Evolutionary conservation across 2,888 invertebrate species (phyloP), one percentile per base, ranked within the genome.

Genomic region (Microctonus brassicae): DNA sequence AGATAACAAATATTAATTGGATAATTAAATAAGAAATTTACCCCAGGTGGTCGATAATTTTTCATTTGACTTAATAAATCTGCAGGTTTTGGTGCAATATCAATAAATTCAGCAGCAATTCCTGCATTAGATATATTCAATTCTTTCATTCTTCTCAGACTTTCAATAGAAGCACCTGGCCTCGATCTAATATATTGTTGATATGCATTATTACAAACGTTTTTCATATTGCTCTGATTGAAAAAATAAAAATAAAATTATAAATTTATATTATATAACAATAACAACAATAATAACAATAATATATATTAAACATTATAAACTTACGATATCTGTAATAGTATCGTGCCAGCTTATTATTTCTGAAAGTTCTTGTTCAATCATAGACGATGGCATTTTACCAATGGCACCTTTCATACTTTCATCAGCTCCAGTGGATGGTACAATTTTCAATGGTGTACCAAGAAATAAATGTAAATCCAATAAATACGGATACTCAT

Each of bases 391-490:
- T 0, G 99, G 97, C 78, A 96, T 90, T 60, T 91, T 89, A 1
- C 99, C 99, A 85, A 94, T 91, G 58, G 92, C 90, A 4, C 92
- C 92, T 80, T 92, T 91, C 36, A 90, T 89, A 70, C 91, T 89
- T 5, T 88, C 78, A 67, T 83, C 83, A 55, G 84, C 83, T 42
- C 88, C 87, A 13, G 78, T 74, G 3, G 89, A 86, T 0, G 88
- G 82, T 17, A 88, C 83, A 39, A 93, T 88, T 11, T 91, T 90
- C 1, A 98, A 89, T 0, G 94, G 91, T 65, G 92, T 90, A 42
- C 96, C 97, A 64, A 99, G 90, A 88, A 99, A 99, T 76, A 99
- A 89, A 85, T 97, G 96, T 63, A 99, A 89, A 88, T 99, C 99
- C n/a, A 98, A 86, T 6, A 99, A 88, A 87, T 97, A 97, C 0